phyloP scores from a whole-genome alignment of 2,797 vertebrate genomes.

The Mycteria americana region DNA sequence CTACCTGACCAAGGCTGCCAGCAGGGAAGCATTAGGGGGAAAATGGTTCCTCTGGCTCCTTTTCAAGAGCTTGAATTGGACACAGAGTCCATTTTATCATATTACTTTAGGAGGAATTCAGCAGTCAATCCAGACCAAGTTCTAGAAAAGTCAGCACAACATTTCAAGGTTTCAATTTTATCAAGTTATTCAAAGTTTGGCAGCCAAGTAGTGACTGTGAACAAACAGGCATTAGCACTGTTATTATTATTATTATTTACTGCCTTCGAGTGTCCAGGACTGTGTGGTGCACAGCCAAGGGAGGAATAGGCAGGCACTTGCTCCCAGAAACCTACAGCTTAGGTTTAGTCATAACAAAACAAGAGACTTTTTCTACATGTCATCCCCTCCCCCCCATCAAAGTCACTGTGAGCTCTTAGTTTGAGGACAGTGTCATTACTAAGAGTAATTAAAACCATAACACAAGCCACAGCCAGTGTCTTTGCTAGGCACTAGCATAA shows the following conservation, averaged over 20 bases:
- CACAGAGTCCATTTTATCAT: not conserved
- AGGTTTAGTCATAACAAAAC: not conserved
- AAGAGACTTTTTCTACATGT: not conserved
- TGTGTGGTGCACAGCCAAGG: not conserved
- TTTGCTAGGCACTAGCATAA: not conserved
- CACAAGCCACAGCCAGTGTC: not conserved
- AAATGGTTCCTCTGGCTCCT: constrained; percentile 21
- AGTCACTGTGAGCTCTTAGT: not conserved
- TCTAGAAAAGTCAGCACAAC: not conserved
- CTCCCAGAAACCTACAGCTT: not conserved
- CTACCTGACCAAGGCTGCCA: not conserved
- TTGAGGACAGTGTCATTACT: not conserved
- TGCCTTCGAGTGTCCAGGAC: not conserved
- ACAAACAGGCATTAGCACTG: not conserved
- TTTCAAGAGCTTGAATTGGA: not conserved
- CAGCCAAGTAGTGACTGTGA: not conserved
- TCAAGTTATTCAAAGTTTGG: not conserved
- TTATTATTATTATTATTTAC: not conserved
- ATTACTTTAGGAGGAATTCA: not conserved
- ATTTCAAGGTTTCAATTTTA: not conserved
- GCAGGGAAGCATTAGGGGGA: not conserved
- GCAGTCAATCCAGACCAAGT: not conserved
- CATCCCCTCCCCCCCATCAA: not conserved
- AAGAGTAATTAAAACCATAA: not conserved
- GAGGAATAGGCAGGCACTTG: not conserved